Percentiles rank a stretch among this genome's conserved stretches.
These are phyloP conservation scores for Agriotes lineatus DNA, from an alignment of 2,888 invertebrate genomes.

Conservation along the genomic window DNA sequence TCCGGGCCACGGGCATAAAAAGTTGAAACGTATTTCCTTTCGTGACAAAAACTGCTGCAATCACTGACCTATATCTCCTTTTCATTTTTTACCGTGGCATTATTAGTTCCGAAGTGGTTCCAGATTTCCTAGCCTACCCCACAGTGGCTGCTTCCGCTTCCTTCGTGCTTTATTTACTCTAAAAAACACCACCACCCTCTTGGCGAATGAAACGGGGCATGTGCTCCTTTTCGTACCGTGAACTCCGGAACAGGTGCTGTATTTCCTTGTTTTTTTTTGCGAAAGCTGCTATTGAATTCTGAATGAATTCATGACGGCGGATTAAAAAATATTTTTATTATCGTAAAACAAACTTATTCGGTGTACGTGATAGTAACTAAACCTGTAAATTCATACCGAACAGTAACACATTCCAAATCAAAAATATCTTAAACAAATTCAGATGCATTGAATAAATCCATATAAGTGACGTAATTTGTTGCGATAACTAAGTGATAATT, in stretches of 20 bases:
- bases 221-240: constrained; percentile 2
- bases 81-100: constrained; percentile 33
- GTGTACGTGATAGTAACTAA: no score
- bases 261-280: constrained; percentile 17
- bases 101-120: constrained; percentile 34
- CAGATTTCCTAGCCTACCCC: constrained; percentile 39
- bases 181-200: constrained; percentile 33
- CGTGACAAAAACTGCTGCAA: constrained; percentile 25
- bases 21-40: constrained; percentile 24
- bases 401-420: no score
- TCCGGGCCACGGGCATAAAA: background rate
- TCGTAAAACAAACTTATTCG: no score
- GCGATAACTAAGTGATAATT: no score
- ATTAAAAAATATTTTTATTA: no score
- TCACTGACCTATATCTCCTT: constrained; percentile 43
- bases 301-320: no score
- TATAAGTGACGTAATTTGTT: no score
- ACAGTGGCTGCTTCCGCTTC: constrained; percentile 38
- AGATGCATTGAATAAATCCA: no score
- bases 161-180: constrained; percentile 30
- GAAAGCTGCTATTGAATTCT: no score
- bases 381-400: no score
- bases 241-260: constrained; percentile 27
- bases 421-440: no score
- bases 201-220: constrained; percentile 12